Evolutionary conservation across 1,140 invertebrate genomes (phyloP).

Genomic region (Danaus plexippus): DNA sequence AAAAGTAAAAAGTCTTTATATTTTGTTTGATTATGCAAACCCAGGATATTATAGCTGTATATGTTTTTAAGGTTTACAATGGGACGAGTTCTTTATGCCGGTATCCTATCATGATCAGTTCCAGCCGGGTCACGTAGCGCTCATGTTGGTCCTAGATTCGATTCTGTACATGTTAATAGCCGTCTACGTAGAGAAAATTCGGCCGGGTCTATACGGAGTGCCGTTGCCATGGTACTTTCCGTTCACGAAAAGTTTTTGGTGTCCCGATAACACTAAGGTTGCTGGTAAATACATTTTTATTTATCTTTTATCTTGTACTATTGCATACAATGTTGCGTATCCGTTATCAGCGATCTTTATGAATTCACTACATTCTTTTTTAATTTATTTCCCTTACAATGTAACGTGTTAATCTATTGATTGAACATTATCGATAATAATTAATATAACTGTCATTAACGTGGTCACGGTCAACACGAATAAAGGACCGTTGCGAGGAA

Average conservation of each 20-base stretch:
- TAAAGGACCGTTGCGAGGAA: too few species aligned
- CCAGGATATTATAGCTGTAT: background rate
- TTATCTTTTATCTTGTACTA: background rate
- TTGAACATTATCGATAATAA: too few species aligned
- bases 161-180: constrained; percentile 78
- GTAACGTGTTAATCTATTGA: too few species aligned
- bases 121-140: constrained; percentile 75
- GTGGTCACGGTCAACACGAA: too few species aligned
- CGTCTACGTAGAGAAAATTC: constrained; percentile 83
- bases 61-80: constrained; percentile 77
- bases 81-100: constrained; percentile 79
- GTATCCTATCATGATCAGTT: constrained; percentile 82
- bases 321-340: too few species aligned
- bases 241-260: constrained; percentile 75
- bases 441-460: too few species aligned
- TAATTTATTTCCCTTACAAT: too few species aligned
- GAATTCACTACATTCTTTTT: too few species aligned
- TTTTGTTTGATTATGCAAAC: background rate
- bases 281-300: constrained; percentile 35
- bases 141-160: constrained; percentile 78
- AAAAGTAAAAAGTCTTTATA: background rate
- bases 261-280: constrained; percentile 41
- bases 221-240: constrained; percentile 83
- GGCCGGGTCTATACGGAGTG: constrained; percentile 80
- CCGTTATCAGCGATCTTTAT: too few species aligned